Base-by-base conservation (phyloP, 2,113 vertebrate species). In the Centrocercus urophasianus region DNA sequence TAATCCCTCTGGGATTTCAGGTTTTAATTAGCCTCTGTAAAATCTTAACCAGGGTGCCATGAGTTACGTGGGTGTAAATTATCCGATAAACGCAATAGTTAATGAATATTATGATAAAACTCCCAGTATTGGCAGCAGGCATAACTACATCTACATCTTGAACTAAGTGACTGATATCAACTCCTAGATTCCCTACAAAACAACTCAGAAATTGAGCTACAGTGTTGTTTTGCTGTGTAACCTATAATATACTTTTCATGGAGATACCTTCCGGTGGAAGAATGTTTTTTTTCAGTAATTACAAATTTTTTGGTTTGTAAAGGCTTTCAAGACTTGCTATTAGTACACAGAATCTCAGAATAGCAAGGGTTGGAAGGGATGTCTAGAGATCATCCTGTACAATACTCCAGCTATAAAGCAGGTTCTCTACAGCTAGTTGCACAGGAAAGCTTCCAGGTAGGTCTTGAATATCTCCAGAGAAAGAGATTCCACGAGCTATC, bases 21-120 rank as follows among this genome's bases (percentile, higher is more conserved):
- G 27, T 60, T 83, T 86, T 77, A 70, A 81, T 93, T 86, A 80
- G 84, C 47, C 32, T 72, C 27, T n/a, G 73, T 65, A 92, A 76
- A 71, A 38, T 86, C 56, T 84, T 74, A 89, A 70, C 50, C 28
- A 74, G 30, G 12, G 36, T 84, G 30, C 56, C 57, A 56, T 36
- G 36, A 56, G 17, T 78, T 91, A 70, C 85, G 50, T 24, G 54
- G 12, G 22, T 60, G 18, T 3, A 47, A 79, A 22, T 66, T 89
- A 27, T 54, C 38, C 36, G 38, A 60, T 74, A 71, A 92, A 77
- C 13, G 32, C 32, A 57, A 54, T 45, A 30, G 17, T 78, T 88
- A 61, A 78, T 88, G 11, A 84, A 64, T 73, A 47, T 78, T 85
- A 30, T 57, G 50, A 66, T 65, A 90, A 43, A 88, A 61, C 72